Evolutionary conservation across 1,140 invertebrate species (phyloP), one percentile per base, ranked within the genome.

Genomic region (Anthonomus grandis): DNA sequence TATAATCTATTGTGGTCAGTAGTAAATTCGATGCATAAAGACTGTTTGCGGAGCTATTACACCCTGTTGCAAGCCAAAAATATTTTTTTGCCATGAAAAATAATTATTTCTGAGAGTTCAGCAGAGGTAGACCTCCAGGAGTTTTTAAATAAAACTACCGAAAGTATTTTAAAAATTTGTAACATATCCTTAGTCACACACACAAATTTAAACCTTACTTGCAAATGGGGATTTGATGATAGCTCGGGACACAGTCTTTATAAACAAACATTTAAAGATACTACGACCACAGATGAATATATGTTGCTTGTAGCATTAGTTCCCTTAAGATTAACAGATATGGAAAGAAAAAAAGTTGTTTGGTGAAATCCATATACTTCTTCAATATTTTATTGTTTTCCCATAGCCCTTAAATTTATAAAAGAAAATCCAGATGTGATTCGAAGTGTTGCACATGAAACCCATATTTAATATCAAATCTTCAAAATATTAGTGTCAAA

Each of bases 121-220:
- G 37, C 37, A n/a, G 37, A 39, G 13, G 37, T 39, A 39, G n/a
- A 39, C 17, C 37, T 39, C 9, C 37, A 39, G 17, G 37, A 39
- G 15, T 13, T 39, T 9, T 39, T 39, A 39, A 13, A 39, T 15
- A 39, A 39, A 39, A 39, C 15, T n/a, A 17, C 37, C 13, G 37
- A 39, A 4, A 13, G 37, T 17, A 39, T 39, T 39, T 39, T 39
- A 6, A 39, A 17, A 39, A 39, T 39, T 39, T 15, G 10, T 6
- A 39, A 39, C 15, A n/a, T 39, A 39, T n/a, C 37, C 10, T 39
- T 39, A 31, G n/a, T n/a, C 17, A n/a, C 37, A 6, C 10, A 39
- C 5, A 13, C 4, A 12, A 39, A 39, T 39, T 39, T 39, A 39
- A 39, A 39, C 10, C 37, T 39, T 39, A 15, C 17, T 39, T 39